phyloP scores from a whole-genome alignment of 2,888 invertebrate genomes.

The Campopleginae sp. region DNA sequence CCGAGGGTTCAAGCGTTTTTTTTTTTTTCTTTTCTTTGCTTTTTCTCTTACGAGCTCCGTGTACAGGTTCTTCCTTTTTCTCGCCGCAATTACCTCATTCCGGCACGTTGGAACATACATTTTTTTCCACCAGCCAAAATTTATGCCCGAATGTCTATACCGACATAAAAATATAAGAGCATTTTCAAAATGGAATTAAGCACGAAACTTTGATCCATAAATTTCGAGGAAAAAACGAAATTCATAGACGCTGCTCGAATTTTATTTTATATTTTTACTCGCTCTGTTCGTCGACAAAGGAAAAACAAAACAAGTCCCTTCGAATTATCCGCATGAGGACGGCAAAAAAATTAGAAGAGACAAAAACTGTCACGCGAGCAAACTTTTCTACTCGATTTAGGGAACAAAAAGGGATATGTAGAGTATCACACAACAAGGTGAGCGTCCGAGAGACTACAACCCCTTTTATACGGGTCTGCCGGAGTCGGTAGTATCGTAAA shows the following conservation, averaged over 20 bases:
- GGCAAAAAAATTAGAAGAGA: neutral
- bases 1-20: conserved; percentile 76
- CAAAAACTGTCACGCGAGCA: neutral
- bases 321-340: neutral
- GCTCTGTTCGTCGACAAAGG: neutral
- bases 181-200: neutral
- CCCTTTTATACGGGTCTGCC: conserved; percentile 35
- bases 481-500: conserved; percentile 41
- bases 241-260: neutral
- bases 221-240: neutral
- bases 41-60: conserved; percentile 56
- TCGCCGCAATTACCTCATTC: neutral
- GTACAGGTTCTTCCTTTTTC: conserved; percentile 5
- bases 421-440: conserved; percentile 9
- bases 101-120: neutral
- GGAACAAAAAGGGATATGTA: neutral
- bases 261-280: neutral
- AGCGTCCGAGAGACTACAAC: conserved; percentile 5
- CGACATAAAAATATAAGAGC: neutral
- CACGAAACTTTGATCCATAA: neutral
- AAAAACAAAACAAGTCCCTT: neutral
- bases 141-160: neutral
- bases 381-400: neutral
- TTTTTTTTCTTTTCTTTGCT: conserved; percentile 74
- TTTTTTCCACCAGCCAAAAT: neutral